Evolutionary conservation across 2,888 invertebrate genomes (phyloP).

Genomic region (Aphrophora alni): DNA sequence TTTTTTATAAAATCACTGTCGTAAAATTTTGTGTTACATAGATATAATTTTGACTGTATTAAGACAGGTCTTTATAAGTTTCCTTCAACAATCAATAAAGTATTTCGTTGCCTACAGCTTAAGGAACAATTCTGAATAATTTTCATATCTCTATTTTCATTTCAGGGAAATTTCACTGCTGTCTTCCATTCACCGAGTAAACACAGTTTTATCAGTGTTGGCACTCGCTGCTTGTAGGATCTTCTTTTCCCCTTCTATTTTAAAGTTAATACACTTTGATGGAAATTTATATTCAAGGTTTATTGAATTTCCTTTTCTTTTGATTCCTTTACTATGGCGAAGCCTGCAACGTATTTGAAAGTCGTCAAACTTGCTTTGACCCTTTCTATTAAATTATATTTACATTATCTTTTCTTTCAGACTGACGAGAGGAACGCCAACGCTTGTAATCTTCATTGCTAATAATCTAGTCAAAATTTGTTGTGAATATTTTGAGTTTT

Average conservation of each 20-base stretch:
- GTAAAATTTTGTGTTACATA: no score
- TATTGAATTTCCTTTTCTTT: neutral
- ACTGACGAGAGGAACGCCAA: neutral
- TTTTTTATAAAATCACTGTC: no score
- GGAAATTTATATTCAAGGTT: neutral
- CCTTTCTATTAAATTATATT: neutral
- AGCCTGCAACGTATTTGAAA: neutral
- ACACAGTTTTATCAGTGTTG: neutral
- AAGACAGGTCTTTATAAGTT: no score
- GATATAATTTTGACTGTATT: no score
- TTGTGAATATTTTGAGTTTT: no score
- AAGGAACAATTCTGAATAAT: no score
- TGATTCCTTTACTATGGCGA: neutral
- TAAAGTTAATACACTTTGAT: neutral
- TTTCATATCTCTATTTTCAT: no score
- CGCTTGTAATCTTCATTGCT: neutral
- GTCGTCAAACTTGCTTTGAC: neutral
- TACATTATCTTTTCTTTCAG: neutral
- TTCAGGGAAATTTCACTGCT: no score
- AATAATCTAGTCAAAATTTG: no score
- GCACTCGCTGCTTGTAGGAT: neutral
- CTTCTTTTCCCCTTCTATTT: neutral
- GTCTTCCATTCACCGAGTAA: neutral
- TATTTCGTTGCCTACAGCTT: no score
- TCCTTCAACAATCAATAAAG: no score